Base-by-base conservation (phyloP, 2,113 vertebrate genomes). In the Laticauda colubrina region DNA sequence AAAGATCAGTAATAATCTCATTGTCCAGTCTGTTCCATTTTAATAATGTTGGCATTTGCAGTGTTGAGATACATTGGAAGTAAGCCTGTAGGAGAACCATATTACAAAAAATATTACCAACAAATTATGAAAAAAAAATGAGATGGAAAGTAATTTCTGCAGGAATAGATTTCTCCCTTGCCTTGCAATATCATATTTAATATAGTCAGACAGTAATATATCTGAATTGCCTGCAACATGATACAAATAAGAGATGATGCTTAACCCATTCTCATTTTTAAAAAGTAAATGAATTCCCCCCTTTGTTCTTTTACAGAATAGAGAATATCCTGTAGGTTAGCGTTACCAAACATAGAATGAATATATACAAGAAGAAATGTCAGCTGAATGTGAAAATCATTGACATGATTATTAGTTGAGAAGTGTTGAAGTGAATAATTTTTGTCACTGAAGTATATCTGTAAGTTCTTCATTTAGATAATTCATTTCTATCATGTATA, bases 171-270 rank as follows among this genome's bases (percentile, higher is more conserved):
- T 51, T 93, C 93, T 95, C 39, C 21, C 53, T 89, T 56, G 54
- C 51, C 18, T 81, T 81, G 95, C 95, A 93, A n/a, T 29, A 89
- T 85, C 90, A 89, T 91, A 96, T 95, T 95, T 95, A 97, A 95
- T 90, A 95, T 90, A 93, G 57, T 91, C 23, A 92, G 92, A 48
- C 91, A 95, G 95, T 94, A 93, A 91, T 94, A 90, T 34, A 95
- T 91, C 92, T 96, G 93, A 96, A 96, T 96, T 91, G 92, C 92
- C 29, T 96, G 94, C 93, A 96, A 93, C 93, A 93, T 90, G 92
- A 89, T 89, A 95, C 92, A 93, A 96, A 95, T 95, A 94, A 96
- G 89, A 95, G 88, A 95, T 90, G 51, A 87, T 91, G 90, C 92
- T 90, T 93, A 96, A 94, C 90, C 54, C 51, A 45, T 69, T 53